Evolutionary conservation across 2,888 invertebrate species (phyloP), one percentile per base, ranked within the genome.

Genomic region (Clusia tigrina): DNA sequence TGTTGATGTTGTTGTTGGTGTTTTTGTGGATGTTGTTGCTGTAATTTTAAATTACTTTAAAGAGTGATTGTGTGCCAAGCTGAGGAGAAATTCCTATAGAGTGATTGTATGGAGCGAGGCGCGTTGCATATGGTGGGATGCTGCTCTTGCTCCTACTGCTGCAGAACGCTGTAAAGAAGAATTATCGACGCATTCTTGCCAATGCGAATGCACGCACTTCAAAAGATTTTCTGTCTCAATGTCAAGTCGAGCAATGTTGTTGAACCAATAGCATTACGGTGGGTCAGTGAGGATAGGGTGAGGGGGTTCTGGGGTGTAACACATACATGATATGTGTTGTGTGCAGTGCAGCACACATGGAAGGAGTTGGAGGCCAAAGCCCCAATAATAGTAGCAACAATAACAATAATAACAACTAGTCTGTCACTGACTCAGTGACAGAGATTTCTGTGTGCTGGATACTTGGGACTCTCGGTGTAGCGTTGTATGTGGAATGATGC

Each of bases 241-340:
- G 76, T 74, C 77, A 77, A 72, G 71, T 70, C 69, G 60, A 58
- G 58, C 71, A n/a, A 69, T 69, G 76, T 74, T 73, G 70, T 73
- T 77, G 75, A 77, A 77, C 75, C 71, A 76, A 75, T 73, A 70
- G 63, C 66, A 69, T 60, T 59, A 64, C 25, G 53, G 26, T 18
- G 12, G 32, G 32, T 32, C 5, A 5, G 32, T 32, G 12, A 32
- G 12, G 5, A 12, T 5, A 12, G 32, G 12, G 12, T 32, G 12
- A 32, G 32, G 12, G 32, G n/a, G n/a, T n/a, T n/a, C 32, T 32
- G 32, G 32, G 12, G 32, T 12, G n/a, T n/a, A n/a, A n/a, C n/a
- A n/a, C n/a, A n/a, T n/a, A n/a, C n/a, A n/a, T n/a, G n/a, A n/a
- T n/a, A n/a, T n/a, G n/a, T n/a, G n/a, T n/a, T n/a, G n/a, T n/a